phyloP scores from a whole-genome alignment of 2,797 vertebrate genomes.

The Acanthiza pusilla region DNA sequence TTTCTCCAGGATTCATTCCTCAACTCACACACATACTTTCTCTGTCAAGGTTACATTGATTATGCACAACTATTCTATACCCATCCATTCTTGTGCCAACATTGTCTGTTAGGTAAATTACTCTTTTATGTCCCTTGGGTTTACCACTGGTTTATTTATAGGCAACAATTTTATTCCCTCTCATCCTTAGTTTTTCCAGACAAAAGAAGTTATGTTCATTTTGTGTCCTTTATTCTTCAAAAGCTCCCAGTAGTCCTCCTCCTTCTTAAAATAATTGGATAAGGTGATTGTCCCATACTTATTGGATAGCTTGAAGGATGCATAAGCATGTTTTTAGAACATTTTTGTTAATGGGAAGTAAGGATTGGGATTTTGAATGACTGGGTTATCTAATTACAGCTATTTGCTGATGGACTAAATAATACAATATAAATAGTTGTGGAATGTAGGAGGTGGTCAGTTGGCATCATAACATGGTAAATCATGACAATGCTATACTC shows the following conservation, averaged over 20 bases:
- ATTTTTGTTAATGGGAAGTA: not conserved
- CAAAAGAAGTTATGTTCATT: not conserved
- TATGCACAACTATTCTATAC: not conserved
- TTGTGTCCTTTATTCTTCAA: not conserved
- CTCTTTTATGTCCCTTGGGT: not conserved
- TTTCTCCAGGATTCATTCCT: not conserved
- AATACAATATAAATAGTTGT: not conserved
- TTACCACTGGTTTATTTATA: not conserved
- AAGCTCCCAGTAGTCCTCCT: not conserved
- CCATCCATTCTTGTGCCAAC: not conserved
- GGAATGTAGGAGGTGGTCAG: not conserved
- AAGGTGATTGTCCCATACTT: not conserved
- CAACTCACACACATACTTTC: not conserved
- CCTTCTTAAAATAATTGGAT: not conserved
- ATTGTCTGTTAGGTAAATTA: not conserved
- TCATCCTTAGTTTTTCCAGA: not conserved
- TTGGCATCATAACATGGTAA: not conserved
- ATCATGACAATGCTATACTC: not conserved
- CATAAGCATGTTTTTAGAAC: not conserved
- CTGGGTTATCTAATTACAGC: not conserved
- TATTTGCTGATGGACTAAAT: not conserved
- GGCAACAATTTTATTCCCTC: not conserved
- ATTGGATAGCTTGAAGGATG: not conserved
- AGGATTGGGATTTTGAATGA: not conserved
- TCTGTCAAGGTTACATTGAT: not conserved